Conservation (phyloP, 2,888 invertebrate genomes). For the Perdita meconis region DNA sequence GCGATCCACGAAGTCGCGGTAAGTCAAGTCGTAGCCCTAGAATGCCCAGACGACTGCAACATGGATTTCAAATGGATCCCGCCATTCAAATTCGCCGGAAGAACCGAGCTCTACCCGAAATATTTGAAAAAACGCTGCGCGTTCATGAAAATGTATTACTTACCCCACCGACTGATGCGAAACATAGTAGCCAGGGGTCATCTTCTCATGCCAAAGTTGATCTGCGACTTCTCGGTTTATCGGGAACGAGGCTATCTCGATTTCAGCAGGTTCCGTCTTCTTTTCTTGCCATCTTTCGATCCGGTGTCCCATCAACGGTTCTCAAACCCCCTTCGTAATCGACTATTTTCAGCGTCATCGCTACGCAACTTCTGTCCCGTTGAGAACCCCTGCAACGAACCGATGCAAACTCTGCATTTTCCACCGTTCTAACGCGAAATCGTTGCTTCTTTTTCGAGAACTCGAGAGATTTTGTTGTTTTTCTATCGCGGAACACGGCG, state of each 20-base stretch:
- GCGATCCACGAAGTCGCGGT: conserved; percentile 86
- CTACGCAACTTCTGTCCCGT: no score
- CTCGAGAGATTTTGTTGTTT: no score
- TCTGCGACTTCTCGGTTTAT: conserved; percentile 86
- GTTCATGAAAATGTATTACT: conserved; percentile 86
- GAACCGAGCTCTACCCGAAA: conserved; percentile 86
- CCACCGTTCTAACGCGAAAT: no score
- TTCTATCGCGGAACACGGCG: background rate
- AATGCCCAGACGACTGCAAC: conserved; percentile 85
- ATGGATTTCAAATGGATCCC: conserved; percentile 82
- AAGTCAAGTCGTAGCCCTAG: conserved; percentile 87
- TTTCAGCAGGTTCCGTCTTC: conserved; percentile 76
- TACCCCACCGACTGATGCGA: conserved; percentile 88
- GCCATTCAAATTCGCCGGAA: conserved; percentile 87
- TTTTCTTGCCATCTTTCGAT: background rate
- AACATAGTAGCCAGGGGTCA: conserved; percentile 86
- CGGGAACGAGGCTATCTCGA: conserved; percentile 84
- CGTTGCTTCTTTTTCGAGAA: no score
- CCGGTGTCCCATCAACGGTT: no score
- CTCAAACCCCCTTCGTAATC: no score
- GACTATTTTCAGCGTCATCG: no score
- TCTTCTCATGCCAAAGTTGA: conserved; percentile 85
- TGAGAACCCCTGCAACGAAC: no score
- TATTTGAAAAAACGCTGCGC: conserved; percentile 86
- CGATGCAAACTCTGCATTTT: no score